These are phyloP conservation scores for Cephus rjabovi DNA, from an alignment of 2,888 invertebrate genomes.

Conservation along the genomic window DNA sequence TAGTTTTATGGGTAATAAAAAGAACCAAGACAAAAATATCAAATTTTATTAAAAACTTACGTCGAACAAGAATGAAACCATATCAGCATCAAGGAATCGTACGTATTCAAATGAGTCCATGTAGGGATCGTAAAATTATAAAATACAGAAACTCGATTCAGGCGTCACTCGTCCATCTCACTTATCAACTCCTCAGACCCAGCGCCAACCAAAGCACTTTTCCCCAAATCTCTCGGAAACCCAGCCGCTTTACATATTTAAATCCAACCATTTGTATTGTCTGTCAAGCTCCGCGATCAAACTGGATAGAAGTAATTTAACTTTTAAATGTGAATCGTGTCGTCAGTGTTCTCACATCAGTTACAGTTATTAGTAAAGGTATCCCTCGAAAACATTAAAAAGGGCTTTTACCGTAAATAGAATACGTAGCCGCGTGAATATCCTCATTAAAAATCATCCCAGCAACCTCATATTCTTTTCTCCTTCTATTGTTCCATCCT, in stretches of 20 bases:
- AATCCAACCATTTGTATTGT: constrained; percentile 25
- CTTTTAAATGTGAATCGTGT: constrained; percentile 24
- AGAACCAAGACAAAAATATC: background rate
- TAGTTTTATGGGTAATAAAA: background rate
- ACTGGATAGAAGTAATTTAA: constrained; percentile 25
- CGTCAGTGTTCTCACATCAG: constrained; percentile 20
- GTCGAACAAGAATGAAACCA: background rate
- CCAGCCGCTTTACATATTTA: constrained; percentile 25
- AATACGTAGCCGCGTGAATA: background rate
- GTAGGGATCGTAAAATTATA: background rate
- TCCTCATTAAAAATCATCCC: background rate
- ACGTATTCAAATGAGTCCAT: background rate
- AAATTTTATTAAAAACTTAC: background rate
- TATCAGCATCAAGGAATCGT: background rate
- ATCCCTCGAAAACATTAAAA: background rate
- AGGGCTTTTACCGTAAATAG: background rate
- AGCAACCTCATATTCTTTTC: background rate
- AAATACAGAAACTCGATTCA: background rate
- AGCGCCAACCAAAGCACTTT: constrained; percentile 11
- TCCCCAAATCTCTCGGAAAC: constrained; percentile 16
- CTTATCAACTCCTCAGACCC: constrained; percentile 23
- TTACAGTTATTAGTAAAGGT: constrained; percentile 18
- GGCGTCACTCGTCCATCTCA: constrained; percentile 25
- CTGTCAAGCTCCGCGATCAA: constrained; percentile 24
- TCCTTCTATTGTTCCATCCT: background rate